A percentile compares a stretch with the other conserved stretches of the same genome.
Conservation (phyloP, 1,140 invertebrate species). For the Goniozus legneri region DNA sequence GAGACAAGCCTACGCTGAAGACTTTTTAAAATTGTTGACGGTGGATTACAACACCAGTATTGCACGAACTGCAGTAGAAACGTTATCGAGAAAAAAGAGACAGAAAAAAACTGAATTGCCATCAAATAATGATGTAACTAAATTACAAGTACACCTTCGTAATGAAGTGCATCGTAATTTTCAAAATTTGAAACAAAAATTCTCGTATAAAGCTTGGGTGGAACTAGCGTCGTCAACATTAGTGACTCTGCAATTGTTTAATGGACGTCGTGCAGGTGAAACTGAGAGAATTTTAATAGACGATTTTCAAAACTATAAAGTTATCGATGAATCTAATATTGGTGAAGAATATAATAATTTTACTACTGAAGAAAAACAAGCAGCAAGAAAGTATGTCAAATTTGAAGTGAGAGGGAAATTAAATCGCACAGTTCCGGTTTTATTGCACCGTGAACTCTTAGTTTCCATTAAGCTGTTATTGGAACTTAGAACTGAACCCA, state of each 20-base stretch:
- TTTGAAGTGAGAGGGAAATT: constrained; percentile 17
- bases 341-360: constrained; percentile 10
- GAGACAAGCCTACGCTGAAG: too few species aligned
- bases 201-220: neutral
- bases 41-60: too few species aligned
- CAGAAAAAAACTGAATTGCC: too few species aligned
- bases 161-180: too few species aligned
- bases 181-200: too few species aligned
- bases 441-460: constrained; percentile 8
- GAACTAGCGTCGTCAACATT: constrained; percentile 12
- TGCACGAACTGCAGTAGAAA: too few species aligned
- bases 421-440: constrained; percentile 16
- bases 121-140: too few species aligned
- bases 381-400: constrained; percentile 19
- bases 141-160: too few species aligned
- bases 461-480: constrained; percentile 9
- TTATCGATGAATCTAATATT: constrained; percentile 13
- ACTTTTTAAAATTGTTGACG: too few species aligned
- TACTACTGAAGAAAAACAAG: constrained; percentile 7
- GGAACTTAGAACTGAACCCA: neutral
- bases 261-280: constrained; percentile 21
- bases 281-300: constrained; percentile 12
- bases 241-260: constrained; percentile 19
- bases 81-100: too few species aligned
- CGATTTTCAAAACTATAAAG: constrained; percentile 16